Conservation (phyloP, 2,888 invertebrate genomes). For the Neoascia interrupta region DNA sequence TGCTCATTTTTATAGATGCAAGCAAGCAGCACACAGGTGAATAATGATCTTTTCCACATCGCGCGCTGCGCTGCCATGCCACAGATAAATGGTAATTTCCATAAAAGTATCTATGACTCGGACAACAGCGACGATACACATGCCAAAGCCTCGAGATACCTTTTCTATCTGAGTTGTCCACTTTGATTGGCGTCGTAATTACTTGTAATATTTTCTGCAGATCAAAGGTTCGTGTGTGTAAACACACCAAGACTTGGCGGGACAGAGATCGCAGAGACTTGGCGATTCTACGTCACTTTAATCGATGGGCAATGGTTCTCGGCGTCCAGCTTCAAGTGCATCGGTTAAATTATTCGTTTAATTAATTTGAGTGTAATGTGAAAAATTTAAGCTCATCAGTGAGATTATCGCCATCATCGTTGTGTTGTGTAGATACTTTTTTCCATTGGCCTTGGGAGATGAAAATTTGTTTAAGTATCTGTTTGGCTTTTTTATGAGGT, state of each 20-base stretch:
- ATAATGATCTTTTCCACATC: constrained; percentile 67
- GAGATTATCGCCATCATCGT: constrained; percentile 21
- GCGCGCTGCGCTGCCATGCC: too few relatives aligned
- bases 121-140: constrained; percentile 14
- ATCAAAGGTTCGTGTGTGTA: constrained; percentile 23
- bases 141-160: constrained; percentile 27
- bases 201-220: constrained; percentile 12
- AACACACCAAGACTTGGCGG: constrained; percentile 24
- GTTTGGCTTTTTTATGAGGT: too few relatives aligned
- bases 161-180: neutral
- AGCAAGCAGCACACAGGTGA: constrained; percentile 44
- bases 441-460: constrained; percentile 53
- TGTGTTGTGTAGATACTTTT: constrained; percentile 19
- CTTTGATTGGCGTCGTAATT: constrained; percentile 20
- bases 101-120: constrained; percentile 19
- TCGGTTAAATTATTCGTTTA: constrained; percentile 36
- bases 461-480: constrained; percentile 44
- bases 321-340: constrained; percentile 44
- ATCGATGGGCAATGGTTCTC: neutral
- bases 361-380: constrained; percentile 45
- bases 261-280: constrained; percentile 13
- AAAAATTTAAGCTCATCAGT: constrained; percentile 57
- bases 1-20: constrained; percentile 25
- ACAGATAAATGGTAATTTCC: constrained; percentile 46
- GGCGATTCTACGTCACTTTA: constrained; percentile 17